Conservation (phyloP, 2,113 vertebrate genomes). For the Brachyistius frenatus region DNA sequence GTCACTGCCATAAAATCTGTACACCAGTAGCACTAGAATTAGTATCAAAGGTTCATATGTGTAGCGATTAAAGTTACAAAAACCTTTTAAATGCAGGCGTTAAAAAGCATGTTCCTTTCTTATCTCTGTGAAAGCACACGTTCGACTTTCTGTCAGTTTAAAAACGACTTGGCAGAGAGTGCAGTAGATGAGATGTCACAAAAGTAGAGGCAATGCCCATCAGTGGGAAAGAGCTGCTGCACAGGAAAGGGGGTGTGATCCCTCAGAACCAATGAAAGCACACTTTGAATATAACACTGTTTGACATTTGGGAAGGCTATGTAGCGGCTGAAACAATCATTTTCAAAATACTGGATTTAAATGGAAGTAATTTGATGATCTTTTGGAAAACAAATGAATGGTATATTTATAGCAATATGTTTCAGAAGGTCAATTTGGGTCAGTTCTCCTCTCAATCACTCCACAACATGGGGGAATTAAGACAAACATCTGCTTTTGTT, state of each 20-base stretch:
- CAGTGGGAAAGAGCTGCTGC: slow-evolving; percentile 4
- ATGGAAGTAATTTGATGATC: neutral
- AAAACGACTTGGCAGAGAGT: slow-evolving; percentile 10
- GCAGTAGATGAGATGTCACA: slow-evolving; percentile 3
- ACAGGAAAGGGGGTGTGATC: slow-evolving; percentile 47
- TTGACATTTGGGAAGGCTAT: slow-evolving; percentile 38
- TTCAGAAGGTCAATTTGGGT: neutral
- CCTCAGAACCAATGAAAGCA: slow-evolving; percentile 48
- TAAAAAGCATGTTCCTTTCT: neutral
- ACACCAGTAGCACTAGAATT: too few relatives aligned
- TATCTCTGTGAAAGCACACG: too few relatives aligned
- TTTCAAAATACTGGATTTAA: neutral
- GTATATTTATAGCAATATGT: too few relatives aligned
- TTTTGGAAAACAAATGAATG: neutral
- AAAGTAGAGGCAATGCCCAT: neutral
- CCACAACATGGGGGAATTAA: neutral
- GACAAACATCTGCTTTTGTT: neutral
- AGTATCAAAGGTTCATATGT: neutral
- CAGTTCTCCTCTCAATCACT: neutral
- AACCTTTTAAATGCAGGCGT: neutral
- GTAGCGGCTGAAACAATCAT: neutral
- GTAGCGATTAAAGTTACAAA: neutral
- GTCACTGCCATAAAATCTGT: neutral
- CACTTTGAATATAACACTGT: neutral
- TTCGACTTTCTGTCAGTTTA: neutral